Conservation (phyloP, 1,140 invertebrate species). For the Ips typographus region DNA sequence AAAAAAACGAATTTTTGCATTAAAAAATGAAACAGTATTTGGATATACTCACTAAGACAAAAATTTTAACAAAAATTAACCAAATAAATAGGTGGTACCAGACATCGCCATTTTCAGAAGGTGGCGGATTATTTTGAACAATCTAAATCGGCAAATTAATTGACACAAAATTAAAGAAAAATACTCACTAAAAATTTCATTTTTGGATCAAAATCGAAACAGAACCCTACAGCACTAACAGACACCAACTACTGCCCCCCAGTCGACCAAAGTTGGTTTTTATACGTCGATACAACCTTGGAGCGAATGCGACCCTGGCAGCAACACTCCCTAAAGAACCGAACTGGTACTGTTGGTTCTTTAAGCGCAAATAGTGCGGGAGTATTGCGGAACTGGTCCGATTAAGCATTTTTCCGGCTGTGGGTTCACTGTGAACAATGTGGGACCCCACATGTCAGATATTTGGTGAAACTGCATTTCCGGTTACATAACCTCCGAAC, state of each 20-base stretch:
- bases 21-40: not conserved
- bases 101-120: not conserved
- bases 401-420: too few species aligned
- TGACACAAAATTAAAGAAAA: not conserved
- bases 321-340: slow-evolving; percentile 28
- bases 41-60: slow-evolving; percentile 24
- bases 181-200: slow-evolving; percentile 34
- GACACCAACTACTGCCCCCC: slow-evolving; percentile 36
- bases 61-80: slow-evolving; percentile 30
- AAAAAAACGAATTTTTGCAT: too few species aligned
- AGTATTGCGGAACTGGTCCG: slow-evolving; percentile 18
- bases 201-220: slow-evolving; percentile 24
- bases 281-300: slow-evolving; percentile 32
- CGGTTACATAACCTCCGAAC: too few species aligned
- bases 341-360: slow-evolving; percentile 23
- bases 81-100: slow-evolving; percentile 23
- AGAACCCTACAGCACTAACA: slow-evolving; percentile 22
- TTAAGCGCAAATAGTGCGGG: slow-evolving; percentile 32
- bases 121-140: not conserved
- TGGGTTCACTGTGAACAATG: too few species aligned
- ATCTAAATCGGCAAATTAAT: not conserved
- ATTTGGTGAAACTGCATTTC: too few species aligned
- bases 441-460: too few species aligned
- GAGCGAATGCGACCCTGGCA: slow-evolving; percentile 28
- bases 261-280: slow-evolving; percentile 22